Evolutionary conservation across 2,888 invertebrate genomes (phyloP).

Genomic region (Iselma pallidipennis): DNA sequence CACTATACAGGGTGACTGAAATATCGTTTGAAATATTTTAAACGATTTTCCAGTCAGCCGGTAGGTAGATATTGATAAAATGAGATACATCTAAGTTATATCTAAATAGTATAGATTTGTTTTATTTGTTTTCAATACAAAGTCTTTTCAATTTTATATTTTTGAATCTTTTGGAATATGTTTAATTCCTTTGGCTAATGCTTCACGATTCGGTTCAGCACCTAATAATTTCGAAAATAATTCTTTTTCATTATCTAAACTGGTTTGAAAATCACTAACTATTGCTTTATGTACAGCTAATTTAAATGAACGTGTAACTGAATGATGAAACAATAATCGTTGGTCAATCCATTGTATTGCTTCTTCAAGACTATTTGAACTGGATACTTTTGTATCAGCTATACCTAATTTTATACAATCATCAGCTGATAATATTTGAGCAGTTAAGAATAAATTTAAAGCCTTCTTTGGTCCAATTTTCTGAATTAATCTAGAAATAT

Average conservation of each 20-base stretch:
- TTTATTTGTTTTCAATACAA: background rate
- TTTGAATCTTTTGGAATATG: constrained; percentile 33
- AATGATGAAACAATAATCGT: constrained; percentile 35
- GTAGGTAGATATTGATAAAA: too few relatives aligned
- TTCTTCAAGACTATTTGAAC: constrained; percentile 31
- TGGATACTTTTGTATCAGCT: constrained; percentile 38
- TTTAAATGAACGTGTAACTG: constrained; percentile 42
- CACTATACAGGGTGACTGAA: too few relatives aligned
- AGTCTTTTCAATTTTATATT: constrained; percentile 2
- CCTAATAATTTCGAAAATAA: constrained; percentile 46
- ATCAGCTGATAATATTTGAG: constrained; percentile 41
- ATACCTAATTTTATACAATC: constrained; percentile 43
- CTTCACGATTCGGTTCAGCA: constrained; percentile 38
- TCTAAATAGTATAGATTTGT: too few relatives aligned
- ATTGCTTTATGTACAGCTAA: constrained; percentile 26
- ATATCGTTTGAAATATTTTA: too few relatives aligned
- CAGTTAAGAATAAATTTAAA: constrained; percentile 42
- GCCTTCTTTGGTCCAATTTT: constrained; percentile 43
- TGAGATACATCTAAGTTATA: too few relatives aligned
- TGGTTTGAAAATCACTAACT: constrained; percentile 24
- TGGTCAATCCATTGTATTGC: constrained; percentile 40
- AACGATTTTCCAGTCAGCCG: too few relatives aligned
- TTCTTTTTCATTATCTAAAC: constrained; percentile 36
- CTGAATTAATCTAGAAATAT: constrained; percentile 41
- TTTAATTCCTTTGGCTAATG: constrained; percentile 41